Conservation (phyloP, 2,888 invertebrate genomes). For the Sceliomorpha sp. region DNA sequence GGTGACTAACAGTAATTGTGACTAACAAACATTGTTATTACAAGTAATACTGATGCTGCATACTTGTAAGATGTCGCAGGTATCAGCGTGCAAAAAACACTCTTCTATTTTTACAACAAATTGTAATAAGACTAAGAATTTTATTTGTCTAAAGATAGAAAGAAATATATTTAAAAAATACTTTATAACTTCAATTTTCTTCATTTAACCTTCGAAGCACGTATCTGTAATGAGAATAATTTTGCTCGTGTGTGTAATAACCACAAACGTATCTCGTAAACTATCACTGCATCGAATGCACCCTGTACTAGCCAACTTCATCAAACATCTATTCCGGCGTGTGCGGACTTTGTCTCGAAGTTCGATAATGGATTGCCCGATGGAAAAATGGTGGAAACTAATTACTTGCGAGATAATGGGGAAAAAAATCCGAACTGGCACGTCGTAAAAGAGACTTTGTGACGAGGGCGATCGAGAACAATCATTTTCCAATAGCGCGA, state of each 20-base stretch:
- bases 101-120: too few relatives aligned
- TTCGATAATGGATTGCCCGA: conserved; percentile 71
- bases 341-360: conserved; percentile 64
- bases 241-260: not conserved
- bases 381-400: conserved; percentile 71
- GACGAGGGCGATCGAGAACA: conserved; percentile 57
- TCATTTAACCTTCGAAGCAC: too few relatives aligned
- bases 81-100: too few relatives aligned
- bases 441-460: conserved; percentile 51
- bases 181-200: too few relatives aligned
- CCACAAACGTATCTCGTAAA: conserved; percentile 38
- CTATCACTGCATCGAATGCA: conserved; percentile 38
- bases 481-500: conserved; percentile 60
- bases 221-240: too few relatives aligned
- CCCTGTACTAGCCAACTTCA: conserved; percentile 69
- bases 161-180: too few relatives aligned
- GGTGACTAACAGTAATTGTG: too few relatives aligned
- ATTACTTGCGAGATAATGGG: conserved; percentile 61
- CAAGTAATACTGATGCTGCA: too few relatives aligned
- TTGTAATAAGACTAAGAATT: too few relatives aligned
- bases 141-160: too few relatives aligned
- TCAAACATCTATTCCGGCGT: conserved; percentile 75
- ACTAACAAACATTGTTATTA: too few relatives aligned
- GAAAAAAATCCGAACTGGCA: conserved; percentile 52
- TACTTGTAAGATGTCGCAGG: too few relatives aligned